A percentile compares a stretch with the other conserved stretches of the same genome.
Evolutionary conservation across 2,113 vertebrate genomes (phyloP).

Genomic region (Lynx canadensis): DNA sequence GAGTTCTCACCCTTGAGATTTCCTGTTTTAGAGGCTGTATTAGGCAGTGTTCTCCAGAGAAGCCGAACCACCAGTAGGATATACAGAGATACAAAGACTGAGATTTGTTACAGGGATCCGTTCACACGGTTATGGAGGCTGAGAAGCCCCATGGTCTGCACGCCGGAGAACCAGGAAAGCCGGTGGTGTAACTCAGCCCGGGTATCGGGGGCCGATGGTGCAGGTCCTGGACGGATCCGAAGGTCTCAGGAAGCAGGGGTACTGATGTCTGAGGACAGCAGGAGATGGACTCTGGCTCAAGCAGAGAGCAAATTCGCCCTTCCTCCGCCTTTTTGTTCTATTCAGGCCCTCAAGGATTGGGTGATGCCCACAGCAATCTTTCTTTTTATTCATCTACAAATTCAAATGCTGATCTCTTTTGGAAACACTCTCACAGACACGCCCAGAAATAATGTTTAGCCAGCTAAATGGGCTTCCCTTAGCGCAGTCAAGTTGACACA

Average conservation of each 20-base stretch:
- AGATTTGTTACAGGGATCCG: neutral
- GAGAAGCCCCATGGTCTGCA: neutral
- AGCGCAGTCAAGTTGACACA: neutral
- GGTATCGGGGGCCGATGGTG: too few relatives aligned
- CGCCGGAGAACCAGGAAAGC: too few relatives aligned
- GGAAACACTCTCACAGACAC: neutral
- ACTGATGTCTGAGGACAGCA: neutral
- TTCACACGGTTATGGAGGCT: neutral
- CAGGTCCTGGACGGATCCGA: neutral
- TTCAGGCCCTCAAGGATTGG: neutral
- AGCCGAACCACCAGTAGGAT: neutral
- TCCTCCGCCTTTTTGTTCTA: neutral
- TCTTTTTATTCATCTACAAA: neutral
- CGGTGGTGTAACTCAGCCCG: neutral
- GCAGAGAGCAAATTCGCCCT: neutral
- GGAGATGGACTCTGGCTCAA: neutral
- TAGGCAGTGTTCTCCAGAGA: neutral
- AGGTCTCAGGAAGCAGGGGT: too few relatives aligned
- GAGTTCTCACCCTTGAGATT: neutral
- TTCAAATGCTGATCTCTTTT: neutral
- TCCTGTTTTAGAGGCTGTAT: neutral
- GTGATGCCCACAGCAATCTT: neutral
- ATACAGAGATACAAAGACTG: neutral
- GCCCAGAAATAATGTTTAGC: neutral
- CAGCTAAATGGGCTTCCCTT: neutral